Evolutionary conservation across 1,140 invertebrate species (phyloP).

Genomic region (Leptinotarsa undecemlineata): DNA sequence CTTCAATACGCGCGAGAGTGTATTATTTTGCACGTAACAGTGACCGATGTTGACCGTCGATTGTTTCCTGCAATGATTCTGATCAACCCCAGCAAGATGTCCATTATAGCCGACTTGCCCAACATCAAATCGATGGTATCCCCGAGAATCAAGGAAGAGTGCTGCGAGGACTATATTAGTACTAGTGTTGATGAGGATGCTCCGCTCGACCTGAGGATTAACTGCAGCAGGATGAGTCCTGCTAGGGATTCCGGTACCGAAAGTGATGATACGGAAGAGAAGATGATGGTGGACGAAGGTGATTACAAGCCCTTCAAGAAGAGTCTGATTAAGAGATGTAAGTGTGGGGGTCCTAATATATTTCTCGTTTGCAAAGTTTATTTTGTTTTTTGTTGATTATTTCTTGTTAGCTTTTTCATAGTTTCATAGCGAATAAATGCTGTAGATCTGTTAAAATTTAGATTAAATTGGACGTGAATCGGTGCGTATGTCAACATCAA

Average conservation of each 20-base stretch:
- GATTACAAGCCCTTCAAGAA: slow-evolving; percentile 84
- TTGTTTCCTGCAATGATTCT: slow-evolving; percentile 9
- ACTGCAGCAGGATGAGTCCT: slow-evolving; percentile 51
- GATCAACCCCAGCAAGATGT: slow-evolving; percentile 36
- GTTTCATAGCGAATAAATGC: no score
- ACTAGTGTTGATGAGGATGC: slow-evolving; percentile 54
- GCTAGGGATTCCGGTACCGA: slow-evolving; percentile 49
- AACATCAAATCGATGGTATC: slow-evolving; percentile 19
- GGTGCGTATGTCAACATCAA: no score
- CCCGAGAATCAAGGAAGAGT: slow-evolving; percentile 47
- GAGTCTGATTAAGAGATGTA: slow-evolving; percentile 86
- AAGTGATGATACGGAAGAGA: slow-evolving; percentile 49
- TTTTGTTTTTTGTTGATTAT: no score
- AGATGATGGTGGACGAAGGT: slow-evolving; percentile 48
- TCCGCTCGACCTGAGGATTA: slow-evolving; percentile 65
- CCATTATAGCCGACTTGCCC: slow-evolving; percentile 30
- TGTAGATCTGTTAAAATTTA: no score
- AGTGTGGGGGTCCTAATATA: slow-evolving; percentile 58
- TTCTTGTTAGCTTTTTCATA: no score
- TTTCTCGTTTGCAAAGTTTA: no score
- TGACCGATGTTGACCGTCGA: slow-evolving; percentile 4
- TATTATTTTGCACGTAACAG: background rate
- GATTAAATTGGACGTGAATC: no score
- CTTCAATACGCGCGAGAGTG: slow-evolving; percentile 4
- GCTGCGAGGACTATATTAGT: slow-evolving; percentile 55